A percentile compares a stretch with the other conserved stretches of the same genome.
Evolutionary conservation across 1,140 invertebrate species (phyloP).

Genomic region (Brachionus koreanus): DNA sequence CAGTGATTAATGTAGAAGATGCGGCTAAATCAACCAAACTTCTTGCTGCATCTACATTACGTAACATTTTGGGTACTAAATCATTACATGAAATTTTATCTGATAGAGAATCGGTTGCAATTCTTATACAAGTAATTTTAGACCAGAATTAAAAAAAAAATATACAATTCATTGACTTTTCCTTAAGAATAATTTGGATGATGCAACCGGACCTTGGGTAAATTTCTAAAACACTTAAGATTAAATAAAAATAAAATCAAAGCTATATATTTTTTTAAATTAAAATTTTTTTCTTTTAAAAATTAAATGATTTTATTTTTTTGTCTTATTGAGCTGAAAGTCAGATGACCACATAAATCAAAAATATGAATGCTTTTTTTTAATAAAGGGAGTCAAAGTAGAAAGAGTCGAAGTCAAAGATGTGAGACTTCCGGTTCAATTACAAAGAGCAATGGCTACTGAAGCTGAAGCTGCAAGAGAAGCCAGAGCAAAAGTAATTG

Average conservation of each 20-base stretch:
- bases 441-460: constrained; percentile 55
- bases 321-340: not conserved
- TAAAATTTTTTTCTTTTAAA: not conserved
- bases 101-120: constrained; percentile 40
- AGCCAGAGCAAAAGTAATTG: constrained; percentile 52
- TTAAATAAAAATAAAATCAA: not conserved
- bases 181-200: constrained; percentile 37
- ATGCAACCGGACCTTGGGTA: constrained; percentile 41
- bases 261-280: no score
- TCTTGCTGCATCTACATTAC: constrained; percentile 46
- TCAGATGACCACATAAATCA: not conserved
- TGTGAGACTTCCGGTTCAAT: constrained; percentile 49
- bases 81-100: constrained; percentile 44
- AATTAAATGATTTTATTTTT: not conserved
- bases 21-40: constrained; percentile 44
- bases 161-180: not conserved
- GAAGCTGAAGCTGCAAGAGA: constrained; percentile 54
- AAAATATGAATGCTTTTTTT: not conserved
- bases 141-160: not conserved
- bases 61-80: constrained; percentile 45
- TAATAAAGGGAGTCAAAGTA: constrained; percentile 35
- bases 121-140: constrained; percentile 21
- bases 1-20: constrained; percentile 46
- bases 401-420: constrained; percentile 46
- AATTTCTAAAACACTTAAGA: not conserved